Evolutionary conservation across 2,113 vertebrate genomes (phyloP).

Genomic region (Rhea americana): DNA sequence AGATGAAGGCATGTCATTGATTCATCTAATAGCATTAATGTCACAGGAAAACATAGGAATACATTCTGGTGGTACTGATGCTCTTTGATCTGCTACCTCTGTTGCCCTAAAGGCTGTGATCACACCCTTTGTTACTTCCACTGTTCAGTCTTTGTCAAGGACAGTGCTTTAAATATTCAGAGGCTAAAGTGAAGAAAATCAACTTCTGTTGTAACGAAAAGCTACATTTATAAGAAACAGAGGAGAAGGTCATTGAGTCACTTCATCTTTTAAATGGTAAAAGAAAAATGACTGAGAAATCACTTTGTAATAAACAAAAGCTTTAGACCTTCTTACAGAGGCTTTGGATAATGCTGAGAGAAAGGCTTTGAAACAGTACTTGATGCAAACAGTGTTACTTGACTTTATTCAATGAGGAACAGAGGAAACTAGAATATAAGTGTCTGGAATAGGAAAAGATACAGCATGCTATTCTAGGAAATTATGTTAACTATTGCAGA

Average conservation of each 20-base stretch:
- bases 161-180: neutral
- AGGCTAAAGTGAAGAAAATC: neutral
- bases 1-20: neutral
- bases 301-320: neutral
- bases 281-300: neutral
- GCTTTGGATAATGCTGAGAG: neutral
- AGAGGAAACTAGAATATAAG: neutral
- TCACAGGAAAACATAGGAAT: neutral
- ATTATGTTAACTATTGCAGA: conserved; percentile 21
- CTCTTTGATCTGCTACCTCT: neutral
- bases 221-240: neutral
- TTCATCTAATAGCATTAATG: neutral
- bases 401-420: neutral
- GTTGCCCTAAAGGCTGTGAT: neutral
- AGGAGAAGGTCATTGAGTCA: neutral
- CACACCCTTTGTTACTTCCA: neutral
- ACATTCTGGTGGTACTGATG: neutral
- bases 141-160: neutral
- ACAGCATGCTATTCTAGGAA: neutral
- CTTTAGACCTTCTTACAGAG: neutral
- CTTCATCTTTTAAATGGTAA: neutral
- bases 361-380: neutral
- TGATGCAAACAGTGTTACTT: neutral
- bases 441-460: neutral
- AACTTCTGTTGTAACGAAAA: neutral